Evolutionary conservation across 2,797 vertebrate genomes (phyloP).

Genomic region (Phoeniculus purpureus): DNA sequence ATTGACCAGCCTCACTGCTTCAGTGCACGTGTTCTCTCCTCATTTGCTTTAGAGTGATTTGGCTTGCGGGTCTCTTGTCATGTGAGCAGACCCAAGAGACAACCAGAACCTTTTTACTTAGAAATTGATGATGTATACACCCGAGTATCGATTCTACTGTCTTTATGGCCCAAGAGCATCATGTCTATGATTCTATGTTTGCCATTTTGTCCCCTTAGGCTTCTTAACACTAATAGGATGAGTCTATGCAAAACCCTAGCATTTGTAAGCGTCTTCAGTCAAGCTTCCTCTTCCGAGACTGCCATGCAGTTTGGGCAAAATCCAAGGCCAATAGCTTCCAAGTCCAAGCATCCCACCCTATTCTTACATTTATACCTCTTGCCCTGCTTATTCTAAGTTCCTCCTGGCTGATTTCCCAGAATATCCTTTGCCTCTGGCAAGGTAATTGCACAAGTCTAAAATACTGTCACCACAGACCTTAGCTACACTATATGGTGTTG

Average conservation of each 20-base stretch:
- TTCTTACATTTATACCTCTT: slow-evolving; percentile 55
- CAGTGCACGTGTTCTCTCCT: neutral
- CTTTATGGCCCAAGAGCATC: neutral
- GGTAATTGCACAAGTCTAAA: slow-evolving; percentile 46
- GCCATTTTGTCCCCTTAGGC: neutral
- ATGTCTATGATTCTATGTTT: too few relatives aligned
- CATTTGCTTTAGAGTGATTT: neutral
- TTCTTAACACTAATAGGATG: neutral
- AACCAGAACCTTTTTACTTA: slow-evolving; percentile 35
- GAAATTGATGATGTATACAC: neutral
- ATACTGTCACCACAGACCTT: neutral
- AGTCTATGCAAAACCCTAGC: neutral
- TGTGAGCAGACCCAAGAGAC: neutral
- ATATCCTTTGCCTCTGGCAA: slow-evolving; percentile 55
- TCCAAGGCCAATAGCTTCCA: slow-evolving; percentile 31
- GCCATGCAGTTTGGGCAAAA: neutral
- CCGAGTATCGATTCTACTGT: neutral
- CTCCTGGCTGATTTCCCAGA: slow-evolving; percentile 56
- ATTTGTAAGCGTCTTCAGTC: slow-evolving; percentile 16
- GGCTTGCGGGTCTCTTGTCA: slow-evolving; percentile 1
- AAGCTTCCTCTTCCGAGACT: slow-evolving; percentile 20
- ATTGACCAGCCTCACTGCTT: slow-evolving; percentile 4
- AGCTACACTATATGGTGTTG: neutral
- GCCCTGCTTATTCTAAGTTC: slow-evolving; percentile 58
- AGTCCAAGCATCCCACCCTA: slow-evolving; percentile 50